Evolutionary conservation across 2,888 invertebrate species (phyloP).

Genomic region (Hyposoter dolosus): DNA sequence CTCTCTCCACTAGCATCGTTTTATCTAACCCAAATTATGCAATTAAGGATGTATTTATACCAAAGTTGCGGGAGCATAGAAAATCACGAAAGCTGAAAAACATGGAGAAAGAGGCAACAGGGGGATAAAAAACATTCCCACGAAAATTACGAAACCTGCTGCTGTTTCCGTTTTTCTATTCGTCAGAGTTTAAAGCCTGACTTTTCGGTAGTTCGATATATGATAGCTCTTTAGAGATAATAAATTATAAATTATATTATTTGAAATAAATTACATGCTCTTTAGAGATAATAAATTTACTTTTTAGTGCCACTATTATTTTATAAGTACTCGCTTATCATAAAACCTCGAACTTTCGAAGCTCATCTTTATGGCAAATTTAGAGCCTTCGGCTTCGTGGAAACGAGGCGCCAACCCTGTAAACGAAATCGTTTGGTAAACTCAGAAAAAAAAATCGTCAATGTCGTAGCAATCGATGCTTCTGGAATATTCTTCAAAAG

Average conservation of each 20-base stretch:
- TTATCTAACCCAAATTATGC: conserved; percentile 62
- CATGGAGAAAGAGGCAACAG: conserved; percentile 1
- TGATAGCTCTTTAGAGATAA: not conserved
- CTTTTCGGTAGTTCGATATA: not conserved
- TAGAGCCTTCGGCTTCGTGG: not conserved
- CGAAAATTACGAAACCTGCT: not conserved
- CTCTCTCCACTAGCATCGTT: conserved; percentile 43
- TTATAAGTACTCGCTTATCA: not conserved
- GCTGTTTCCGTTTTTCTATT: not conserved
- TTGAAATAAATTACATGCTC: too few species aligned
- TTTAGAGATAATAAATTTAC: conserved; percentile 2
- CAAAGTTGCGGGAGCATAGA: conserved; percentile 28
- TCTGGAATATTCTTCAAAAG: too few species aligned
- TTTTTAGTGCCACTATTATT: not conserved
- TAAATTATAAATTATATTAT: too few species aligned
- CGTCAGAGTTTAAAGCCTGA: not conserved
- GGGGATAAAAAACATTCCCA: conserved; percentile 1
- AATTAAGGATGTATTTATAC: conserved; percentile 56
- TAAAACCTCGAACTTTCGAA: not conserved
- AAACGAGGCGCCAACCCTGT: not conserved
- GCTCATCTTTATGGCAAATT: not conserved
- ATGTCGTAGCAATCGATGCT: too few species aligned
- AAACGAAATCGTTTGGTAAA: not conserved
- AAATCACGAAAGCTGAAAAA: conserved; percentile 12
- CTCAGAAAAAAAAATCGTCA: too few species aligned